These are phyloP conservation scores for Hetaerina americana DNA, from an alignment of 1,140 invertebrate genomes.

Conservation along the genomic window DNA sequence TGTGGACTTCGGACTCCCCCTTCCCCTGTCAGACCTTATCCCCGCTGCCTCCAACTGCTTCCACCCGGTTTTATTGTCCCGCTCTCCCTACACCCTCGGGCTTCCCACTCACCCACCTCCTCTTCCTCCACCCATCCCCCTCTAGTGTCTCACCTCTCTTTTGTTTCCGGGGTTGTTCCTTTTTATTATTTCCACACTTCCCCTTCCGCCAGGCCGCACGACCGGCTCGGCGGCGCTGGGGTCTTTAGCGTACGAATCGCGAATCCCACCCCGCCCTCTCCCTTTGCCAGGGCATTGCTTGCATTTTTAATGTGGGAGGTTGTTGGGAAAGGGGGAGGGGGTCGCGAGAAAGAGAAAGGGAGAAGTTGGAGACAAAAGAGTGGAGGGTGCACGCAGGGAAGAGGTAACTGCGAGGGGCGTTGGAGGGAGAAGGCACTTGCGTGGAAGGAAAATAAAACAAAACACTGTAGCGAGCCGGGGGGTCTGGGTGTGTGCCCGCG, in stretches of 20 bases:
- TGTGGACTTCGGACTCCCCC: too few species aligned
- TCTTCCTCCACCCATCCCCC: neutral
- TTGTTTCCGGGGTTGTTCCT: neutral
- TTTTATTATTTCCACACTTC: too few species aligned
- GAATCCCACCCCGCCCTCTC: too few species aligned
- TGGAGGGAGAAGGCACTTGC: too few species aligned
- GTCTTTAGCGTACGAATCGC: neutral
- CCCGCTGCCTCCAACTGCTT: neutral
- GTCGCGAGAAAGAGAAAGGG: too few species aligned
- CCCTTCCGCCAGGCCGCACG: neutral
- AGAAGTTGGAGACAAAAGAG: too few species aligned
- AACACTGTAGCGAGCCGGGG: too few species aligned
- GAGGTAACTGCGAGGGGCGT: too few species aligned
- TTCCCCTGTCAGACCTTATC: neutral
- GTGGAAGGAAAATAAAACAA: too few species aligned
- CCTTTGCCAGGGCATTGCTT: neutral
- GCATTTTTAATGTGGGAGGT: neutral
- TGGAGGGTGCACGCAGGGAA: too few species aligned
- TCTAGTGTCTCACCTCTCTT: neutral
- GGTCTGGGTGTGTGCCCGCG: too few species aligned
- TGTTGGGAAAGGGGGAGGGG: neutral
- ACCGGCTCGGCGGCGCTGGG: neutral
- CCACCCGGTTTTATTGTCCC: neutral
- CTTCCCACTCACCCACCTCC: neutral
- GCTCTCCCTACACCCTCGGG: neutral